phyloP scores from a whole-genome alignment of 1,140 invertebrate species.

The Kradibia gibbosae region DNA sequence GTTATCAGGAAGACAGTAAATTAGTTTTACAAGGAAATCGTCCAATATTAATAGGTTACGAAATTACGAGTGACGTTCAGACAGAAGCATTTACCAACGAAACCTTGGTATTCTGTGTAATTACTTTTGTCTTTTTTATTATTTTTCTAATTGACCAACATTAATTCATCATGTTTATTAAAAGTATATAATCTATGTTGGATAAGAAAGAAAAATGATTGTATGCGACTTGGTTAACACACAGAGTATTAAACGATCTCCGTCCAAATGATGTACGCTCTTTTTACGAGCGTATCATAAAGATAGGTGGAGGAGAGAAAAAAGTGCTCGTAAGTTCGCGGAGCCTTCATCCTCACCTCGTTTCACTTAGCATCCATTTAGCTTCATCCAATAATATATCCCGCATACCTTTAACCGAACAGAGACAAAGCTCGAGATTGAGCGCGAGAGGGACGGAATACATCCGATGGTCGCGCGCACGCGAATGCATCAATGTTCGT shows the following conservation, averaged over 20 bases:
- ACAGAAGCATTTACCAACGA: neutral
- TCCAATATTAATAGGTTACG: neutral
- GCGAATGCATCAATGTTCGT: slow-evolving; percentile 9
- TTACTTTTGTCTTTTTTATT: too few relatives aligned
- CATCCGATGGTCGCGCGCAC: neutral
- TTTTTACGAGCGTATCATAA: slow-evolving; percentile 42
- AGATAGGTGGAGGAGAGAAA: slow-evolving; percentile 22
- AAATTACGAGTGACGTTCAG: neutral
- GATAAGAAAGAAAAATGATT: slow-evolving; percentile 23
- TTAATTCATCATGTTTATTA: neutral
- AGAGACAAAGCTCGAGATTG: slow-evolving; percentile 7
- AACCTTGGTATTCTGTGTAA: neutral
- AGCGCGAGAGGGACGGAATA: neutral
- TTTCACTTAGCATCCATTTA: slow-evolving; percentile 44
- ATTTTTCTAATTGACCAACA: neutral
- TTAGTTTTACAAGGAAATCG: neutral
- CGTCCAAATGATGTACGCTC: slow-evolving; percentile 15
- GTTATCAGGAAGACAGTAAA: neutral
- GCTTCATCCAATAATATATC: slow-evolving; percentile 35
- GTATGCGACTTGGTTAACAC: slow-evolving; percentile 4
- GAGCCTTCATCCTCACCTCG: slow-evolving; percentile 15
- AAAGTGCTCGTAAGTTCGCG: slow-evolving; percentile 34
- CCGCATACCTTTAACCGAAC: slow-evolving; percentile 15
- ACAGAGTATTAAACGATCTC: slow-evolving; percentile 23
- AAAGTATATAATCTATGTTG: slow-evolving; percentile 6